These are phyloP conservation scores for Lerista edwardsae DNA, from an alignment of 2,797 vertebrate genomes.

Conservation along the genomic window DNA sequence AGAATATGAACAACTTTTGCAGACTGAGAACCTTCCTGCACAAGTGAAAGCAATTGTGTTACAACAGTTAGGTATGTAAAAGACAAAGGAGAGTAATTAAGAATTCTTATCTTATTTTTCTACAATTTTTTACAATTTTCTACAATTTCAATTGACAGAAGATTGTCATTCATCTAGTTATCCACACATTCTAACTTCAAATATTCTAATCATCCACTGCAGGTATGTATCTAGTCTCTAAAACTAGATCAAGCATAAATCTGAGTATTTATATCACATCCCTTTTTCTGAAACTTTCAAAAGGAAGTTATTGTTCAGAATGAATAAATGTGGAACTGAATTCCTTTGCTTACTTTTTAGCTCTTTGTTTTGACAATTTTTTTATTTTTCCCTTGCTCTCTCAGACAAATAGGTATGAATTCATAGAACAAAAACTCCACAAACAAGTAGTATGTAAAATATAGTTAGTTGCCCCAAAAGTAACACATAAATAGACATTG, in stretches of 20 bases:
- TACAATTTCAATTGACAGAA: neutral
- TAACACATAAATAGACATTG: neutral
- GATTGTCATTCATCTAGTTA: neutral
- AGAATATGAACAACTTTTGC: constrained; percentile 96
- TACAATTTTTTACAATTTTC: too few relatives aligned
- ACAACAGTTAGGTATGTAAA: constrained; percentile 95
- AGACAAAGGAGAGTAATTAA: neutral
- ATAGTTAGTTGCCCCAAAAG: neutral
- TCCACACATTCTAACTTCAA: neutral
- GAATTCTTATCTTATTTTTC: neutral
- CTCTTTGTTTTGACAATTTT: neutral
- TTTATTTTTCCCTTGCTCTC: neutral
- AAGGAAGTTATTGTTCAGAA: neutral
- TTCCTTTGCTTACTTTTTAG: neutral
- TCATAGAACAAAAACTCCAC: neutral
- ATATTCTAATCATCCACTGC: neutral
- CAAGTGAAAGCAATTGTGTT: constrained; percentile 98
- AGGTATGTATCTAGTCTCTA: neutral
- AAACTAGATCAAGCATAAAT: neutral
- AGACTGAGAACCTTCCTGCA: constrained; percentile 93
- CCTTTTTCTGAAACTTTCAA: neutral
- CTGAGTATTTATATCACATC: neutral
- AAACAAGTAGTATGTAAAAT: neutral
- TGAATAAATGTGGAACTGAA: neutral
- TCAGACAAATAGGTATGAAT: neutral